phyloP scores from a whole-genome alignment of 2,797 vertebrate species.

The Synanceia verrucosa region DNA sequence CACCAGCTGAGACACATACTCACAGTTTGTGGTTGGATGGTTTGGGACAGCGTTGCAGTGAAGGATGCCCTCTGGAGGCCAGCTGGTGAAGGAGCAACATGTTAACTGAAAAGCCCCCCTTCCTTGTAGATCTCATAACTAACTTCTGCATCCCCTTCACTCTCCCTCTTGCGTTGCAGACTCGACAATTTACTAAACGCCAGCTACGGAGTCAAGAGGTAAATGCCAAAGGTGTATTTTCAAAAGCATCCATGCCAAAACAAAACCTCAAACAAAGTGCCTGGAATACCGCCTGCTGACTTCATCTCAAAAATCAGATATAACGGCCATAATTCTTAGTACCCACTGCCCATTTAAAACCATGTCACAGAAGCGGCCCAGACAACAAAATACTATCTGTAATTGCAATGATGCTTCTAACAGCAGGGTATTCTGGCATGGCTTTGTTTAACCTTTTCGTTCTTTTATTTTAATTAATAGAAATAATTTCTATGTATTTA shows the following conservation, averaged over 20 bases:
- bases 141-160: conserved; percentile 89
- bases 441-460: conserved; percentile 87
- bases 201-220: conserved; percentile 99
- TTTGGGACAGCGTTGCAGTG: conserved; percentile 64
- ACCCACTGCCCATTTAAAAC: conserved; percentile 58
- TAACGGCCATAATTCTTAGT: conserved; percentile 59
- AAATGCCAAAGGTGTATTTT: conserved; percentile 88
- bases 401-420: conserved; percentile 58
- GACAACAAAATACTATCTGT: conserved; percentile 45
- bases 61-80: conserved; percentile 83
- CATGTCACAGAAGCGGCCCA: conserved; percentile 55
- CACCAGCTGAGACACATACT: conserved; percentile 51
- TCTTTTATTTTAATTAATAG: conserved; percentile 80
- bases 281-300: conserved; percentile 86
- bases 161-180: conserved; percentile 91
- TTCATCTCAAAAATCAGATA: conserved; percentile 72
- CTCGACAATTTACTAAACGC: conserved; percentile 99
- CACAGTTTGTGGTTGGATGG: conserved; percentile 68
- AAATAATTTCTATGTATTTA: conserved; percentile 81
- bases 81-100: conserved; percentile 79
- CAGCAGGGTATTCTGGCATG: conserved; percentile 88
- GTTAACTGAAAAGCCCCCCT: conserved; percentile 82
- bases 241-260: conserved; percentile 87
- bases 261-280: conserved; percentile 85
- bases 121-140: conserved; percentile 85